A percentile compares a stretch with the other conserved stretches of the same genome.
Conservation (phyloP, 1,140 invertebrate genomes). For the Pseudomyrmex sp. region DNA sequence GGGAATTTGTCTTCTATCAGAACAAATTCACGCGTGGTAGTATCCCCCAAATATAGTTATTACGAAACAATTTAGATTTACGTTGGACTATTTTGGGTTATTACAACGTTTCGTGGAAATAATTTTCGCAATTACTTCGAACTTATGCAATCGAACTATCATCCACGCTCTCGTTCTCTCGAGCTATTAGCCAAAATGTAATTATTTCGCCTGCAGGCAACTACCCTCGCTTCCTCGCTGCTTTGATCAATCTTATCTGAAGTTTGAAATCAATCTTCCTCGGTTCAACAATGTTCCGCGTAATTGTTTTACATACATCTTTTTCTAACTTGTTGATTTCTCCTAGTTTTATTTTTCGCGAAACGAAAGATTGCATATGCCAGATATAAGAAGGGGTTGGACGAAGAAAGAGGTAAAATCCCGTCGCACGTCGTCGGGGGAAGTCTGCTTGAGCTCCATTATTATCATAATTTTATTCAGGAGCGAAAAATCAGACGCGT, state of each 20-base stretch:
- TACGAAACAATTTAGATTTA: not conserved
- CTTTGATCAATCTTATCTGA: slow-evolving; percentile 4
- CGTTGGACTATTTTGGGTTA: too few species aligned
- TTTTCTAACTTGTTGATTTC: not conserved
- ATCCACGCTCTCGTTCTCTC: slow-evolving; percentile 6
- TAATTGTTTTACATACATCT: not conserved
- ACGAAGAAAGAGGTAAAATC: slow-evolving; percentile 73
- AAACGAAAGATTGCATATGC: not conserved
- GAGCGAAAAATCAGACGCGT: slow-evolving; percentile 80
- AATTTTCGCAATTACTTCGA: too few species aligned
- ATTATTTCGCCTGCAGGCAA: not conserved
- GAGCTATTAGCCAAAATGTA: not conserved
- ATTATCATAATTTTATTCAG: slow-evolving; percentile 84
- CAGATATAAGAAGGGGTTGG: slow-evolving; percentile 17
- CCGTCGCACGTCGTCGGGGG: slow-evolving; percentile 30
- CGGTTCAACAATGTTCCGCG: not conserved
- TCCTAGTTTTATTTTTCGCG: not conserved
- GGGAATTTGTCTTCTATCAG: slow-evolving; percentile 15
- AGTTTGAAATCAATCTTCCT: not conserved
- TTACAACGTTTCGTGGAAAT: too few species aligned
- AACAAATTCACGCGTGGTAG: slow-evolving; percentile 26
- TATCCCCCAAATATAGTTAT: not conserved
- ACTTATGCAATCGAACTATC: not conserved
- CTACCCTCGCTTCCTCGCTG: not conserved
- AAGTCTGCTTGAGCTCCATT: slow-evolving; percentile 59